phyloP scores from a whole-genome alignment of 1,140 invertebrate species.

The Eumeta japonica region DNA sequence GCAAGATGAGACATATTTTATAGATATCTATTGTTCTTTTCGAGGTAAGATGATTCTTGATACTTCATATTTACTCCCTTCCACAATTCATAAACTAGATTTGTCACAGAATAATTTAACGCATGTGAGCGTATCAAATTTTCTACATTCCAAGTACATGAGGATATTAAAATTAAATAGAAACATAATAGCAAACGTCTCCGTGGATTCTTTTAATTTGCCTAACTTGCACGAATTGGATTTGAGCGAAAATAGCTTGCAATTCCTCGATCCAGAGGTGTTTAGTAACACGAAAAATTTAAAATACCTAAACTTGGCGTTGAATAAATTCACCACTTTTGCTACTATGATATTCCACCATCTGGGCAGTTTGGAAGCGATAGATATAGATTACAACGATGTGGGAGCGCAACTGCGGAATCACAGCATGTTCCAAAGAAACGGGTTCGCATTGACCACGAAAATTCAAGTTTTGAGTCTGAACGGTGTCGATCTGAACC shows the following conservation, averaged over 20 bases:
- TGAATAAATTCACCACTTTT: constrained; percentile 52
- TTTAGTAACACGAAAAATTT: constrained; percentile 49
- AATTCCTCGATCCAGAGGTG: constrained; percentile 39
- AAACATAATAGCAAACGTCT: constrained; percentile 49
- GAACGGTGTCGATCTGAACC: constrained; percentile 28
- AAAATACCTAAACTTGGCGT: constrained; percentile 55
- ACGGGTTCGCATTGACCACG: constrained; percentile 34
- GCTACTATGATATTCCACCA: constrained; percentile 42
- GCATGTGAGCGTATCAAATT: constrained; percentile 14
- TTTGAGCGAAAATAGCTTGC: constrained; percentile 54
- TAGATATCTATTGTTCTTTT: constrained; percentile 37
- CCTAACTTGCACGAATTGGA: constrained; percentile 52
- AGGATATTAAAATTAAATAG: constrained; percentile 29
- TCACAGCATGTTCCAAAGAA: constrained; percentile 33
- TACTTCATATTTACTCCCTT: constrained; percentile 22
- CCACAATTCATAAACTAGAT: constrained; percentile 29
- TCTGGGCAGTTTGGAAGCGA: constrained; percentile 41
- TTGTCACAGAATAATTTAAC: constrained; percentile 42
- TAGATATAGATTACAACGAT: constrained; percentile 49
- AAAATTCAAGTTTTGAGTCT: constrained; percentile 39
- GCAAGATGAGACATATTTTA: constrained; percentile 1
- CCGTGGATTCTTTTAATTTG: constrained; percentile 29
- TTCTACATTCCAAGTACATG: constrained; percentile 25
- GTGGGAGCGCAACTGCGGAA: constrained; percentile 29
- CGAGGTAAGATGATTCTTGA: constrained; percentile 18